phyloP scores from a whole-genome alignment of 1,140 invertebrate species.

The Ganaspis sp. region DNA sequence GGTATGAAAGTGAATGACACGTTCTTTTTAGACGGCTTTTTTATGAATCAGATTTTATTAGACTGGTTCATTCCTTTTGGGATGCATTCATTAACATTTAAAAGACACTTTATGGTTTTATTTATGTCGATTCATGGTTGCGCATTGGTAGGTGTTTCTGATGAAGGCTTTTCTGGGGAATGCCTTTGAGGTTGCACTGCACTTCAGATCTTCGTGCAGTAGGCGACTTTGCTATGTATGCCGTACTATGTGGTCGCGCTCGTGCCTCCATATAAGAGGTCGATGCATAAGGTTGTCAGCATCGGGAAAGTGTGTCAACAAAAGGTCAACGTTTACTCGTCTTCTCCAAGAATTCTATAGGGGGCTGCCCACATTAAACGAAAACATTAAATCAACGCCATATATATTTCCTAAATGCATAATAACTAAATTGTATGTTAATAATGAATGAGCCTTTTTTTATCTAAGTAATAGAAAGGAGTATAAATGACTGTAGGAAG shows the following conservation, averaged over 20 bases:
- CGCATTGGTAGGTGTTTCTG: not conserved
- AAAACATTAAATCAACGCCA: too few species aligned
- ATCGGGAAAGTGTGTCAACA: conserved; percentile 70
- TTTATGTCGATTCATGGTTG: conserved; percentile 16
- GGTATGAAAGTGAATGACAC: not conserved
- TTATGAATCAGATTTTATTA: not conserved
- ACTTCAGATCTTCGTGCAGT: not conserved
- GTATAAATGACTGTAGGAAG: too few species aligned
- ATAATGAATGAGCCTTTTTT: too few species aligned
- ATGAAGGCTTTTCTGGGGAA: conserved; percentile 1
- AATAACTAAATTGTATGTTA: too few species aligned
- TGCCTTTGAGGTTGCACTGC: not conserved
- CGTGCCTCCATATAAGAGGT: conserved; percentile 49
- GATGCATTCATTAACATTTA: conserved; percentile 28
- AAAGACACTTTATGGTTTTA: not conserved
- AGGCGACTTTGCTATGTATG: conserved; percentile 40
- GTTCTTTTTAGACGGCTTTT: not conserved
- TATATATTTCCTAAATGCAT: too few species aligned
- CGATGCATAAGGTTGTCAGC: conserved; percentile 54
- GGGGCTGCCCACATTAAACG: not conserved
- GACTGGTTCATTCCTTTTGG: not conserved
- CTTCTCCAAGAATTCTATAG: conserved; percentile 44
- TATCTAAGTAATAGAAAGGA: too few species aligned
- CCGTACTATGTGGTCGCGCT: conserved; percentile 35
- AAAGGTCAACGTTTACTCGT: conserved; percentile 67